Evolutionary conservation across 2,888 invertebrate genomes (phyloP).

Genomic region (Trachelus iudaicus): DNA sequence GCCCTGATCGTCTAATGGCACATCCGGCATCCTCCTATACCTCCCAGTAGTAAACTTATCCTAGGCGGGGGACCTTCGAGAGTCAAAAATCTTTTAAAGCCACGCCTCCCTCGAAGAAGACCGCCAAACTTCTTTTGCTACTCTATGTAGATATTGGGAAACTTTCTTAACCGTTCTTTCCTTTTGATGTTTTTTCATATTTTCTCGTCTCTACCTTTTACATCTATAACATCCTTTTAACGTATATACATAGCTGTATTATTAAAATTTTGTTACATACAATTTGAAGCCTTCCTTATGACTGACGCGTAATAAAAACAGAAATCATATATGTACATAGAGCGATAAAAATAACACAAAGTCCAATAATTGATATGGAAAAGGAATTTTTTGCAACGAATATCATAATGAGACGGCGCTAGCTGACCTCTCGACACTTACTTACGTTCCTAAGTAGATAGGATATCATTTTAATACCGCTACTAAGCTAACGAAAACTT

Average conservation of each 20-base stretch:
- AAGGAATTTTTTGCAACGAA: neutral
- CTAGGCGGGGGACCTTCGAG: neutral
- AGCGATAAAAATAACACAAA: neutral
- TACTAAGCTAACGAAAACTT: neutral
- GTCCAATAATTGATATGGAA: neutral
- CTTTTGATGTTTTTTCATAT: neutral
- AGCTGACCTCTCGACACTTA: neutral
- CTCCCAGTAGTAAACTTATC: neutral
- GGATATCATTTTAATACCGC: neutral
- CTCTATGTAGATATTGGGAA: neutral
- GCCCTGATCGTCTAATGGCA: constrained; percentile 31
- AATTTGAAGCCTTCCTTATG: neutral
- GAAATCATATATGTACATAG: neutral
- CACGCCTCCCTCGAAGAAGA: neutral
- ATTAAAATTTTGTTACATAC: neutral
- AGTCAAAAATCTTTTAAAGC: neutral
- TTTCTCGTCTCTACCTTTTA: neutral
- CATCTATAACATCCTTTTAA: too few relatives aligned
- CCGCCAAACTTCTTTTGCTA: neutral
- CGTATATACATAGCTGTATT: neutral
- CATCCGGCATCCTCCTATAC: constrained; percentile 14
- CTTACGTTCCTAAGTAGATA: neutral
- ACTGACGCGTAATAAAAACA: neutral
- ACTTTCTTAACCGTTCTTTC: neutral
- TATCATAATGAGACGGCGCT: neutral